Evolutionary conservation across 2,797 vertebrate genomes (phyloP).

Genomic region (Gymnothorax javanicus): DNA sequence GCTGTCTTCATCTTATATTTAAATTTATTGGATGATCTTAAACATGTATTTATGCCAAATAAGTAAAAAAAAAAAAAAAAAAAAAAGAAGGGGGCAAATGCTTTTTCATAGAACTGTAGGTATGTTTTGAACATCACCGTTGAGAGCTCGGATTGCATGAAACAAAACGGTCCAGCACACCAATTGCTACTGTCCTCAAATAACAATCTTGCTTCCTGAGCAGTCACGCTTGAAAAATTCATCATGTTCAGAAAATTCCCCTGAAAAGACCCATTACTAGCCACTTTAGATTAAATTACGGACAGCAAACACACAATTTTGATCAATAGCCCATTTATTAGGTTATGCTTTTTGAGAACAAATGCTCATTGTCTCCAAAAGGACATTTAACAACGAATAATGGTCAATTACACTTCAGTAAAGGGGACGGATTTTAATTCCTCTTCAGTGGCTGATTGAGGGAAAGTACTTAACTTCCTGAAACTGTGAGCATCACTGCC

Average conservation of each 20-base stretch:
- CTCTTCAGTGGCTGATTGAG: not conserved
- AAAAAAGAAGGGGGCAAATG: too few species aligned
- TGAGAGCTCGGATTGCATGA: not conserved
- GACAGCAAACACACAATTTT: not conserved
- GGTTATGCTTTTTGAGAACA: not conserved
- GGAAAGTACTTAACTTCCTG: not conserved
- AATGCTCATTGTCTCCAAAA: not conserved
- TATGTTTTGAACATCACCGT: not conserved
- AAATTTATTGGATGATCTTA: too few species aligned
- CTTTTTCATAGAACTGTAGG: too few species aligned
- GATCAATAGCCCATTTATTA: not conserved
- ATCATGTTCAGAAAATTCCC: not conserved
- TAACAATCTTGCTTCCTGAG: not conserved
- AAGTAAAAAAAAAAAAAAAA: too few species aligned
- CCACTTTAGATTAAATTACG: not conserved
- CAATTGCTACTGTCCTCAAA: not conserved
- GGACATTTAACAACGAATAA: not conserved
- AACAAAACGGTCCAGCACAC: not conserved
- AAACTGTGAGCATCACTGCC: not conserved
- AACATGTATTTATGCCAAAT: too few species aligned
- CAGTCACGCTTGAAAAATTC: not conserved
- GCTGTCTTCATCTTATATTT: too few species aligned
- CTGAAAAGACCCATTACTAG: not conserved
- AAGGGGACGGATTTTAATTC: constrained; percentile 1
- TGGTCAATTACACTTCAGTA: not conserved